These are phyloP conservation scores for Asobara japonica DNA, from an alignment of 1,140 invertebrate species.

Conservation along the genomic window DNA sequence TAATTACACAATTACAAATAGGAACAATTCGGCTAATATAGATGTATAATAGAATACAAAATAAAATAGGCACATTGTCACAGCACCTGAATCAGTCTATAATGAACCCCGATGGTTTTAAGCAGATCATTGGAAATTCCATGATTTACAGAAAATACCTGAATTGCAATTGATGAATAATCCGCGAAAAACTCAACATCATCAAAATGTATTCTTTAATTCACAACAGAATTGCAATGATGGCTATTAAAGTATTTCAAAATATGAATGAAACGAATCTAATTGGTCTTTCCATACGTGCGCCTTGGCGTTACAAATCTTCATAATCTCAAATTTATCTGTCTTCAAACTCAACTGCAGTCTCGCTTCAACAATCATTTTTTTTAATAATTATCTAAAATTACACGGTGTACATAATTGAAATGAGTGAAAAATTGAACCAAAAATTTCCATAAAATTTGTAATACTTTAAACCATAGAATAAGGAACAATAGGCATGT, in stretches of 20 bases:
- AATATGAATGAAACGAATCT: no score
- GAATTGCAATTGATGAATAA: no score
- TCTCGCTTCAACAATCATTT: no score
- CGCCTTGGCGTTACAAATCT: no score
- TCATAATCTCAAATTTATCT: no score
- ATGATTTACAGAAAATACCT: no score
- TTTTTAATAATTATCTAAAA: background rate
- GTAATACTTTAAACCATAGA: background rate
- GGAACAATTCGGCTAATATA: background rate
- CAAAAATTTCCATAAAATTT: background rate
- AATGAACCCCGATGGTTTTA: background rate
- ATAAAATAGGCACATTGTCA: conserved; percentile 15
- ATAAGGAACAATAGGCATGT: conserved; percentile 4
- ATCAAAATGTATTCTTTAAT: no score
- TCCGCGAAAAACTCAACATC: no score
- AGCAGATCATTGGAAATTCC: background rate
- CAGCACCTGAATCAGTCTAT: conserved; percentile 9
- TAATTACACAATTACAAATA: background rate
- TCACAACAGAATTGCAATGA: no score
- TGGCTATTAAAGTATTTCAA: no score
- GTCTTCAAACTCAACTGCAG: no score
- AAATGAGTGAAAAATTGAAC: background rate
- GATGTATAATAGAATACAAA: background rate
- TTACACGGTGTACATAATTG: background rate
- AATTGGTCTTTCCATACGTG: no score